Conservation (phyloP, 2,113 vertebrate genomes). For the Tachysurus fulvidraco region DNA sequence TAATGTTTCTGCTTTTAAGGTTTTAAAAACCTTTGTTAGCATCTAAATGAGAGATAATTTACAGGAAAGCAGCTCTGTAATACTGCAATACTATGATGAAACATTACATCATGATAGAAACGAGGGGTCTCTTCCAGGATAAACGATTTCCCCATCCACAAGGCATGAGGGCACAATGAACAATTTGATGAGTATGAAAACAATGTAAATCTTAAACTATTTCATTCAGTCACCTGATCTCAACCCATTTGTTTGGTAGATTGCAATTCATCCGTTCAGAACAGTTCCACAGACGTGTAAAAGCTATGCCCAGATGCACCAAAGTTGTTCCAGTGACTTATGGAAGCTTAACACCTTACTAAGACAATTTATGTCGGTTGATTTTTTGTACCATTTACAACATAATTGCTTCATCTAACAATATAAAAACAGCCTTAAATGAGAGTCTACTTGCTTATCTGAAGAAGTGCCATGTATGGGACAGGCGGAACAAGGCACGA, state of each 20-base stretch:
- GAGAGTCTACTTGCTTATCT: background rate
- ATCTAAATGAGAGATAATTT: background rate
- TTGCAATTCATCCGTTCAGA: background rate
- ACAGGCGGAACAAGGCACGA: slow-evolving; percentile 25
- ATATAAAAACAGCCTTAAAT: slow-evolving; percentile 33
- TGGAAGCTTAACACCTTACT: background rate
- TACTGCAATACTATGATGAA: background rate
- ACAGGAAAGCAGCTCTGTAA: background rate
- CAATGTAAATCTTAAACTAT: background rate
- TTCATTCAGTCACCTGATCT: background rate
- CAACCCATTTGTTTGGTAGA: background rate
- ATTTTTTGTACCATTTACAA: background rate
- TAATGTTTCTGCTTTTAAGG: background rate
- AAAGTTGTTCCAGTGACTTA: background rate
- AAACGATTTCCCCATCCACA: background rate
- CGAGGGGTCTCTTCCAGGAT: background rate
- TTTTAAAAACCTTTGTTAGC: background rate
- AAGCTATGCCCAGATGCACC: background rate
- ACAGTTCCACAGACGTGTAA: background rate
- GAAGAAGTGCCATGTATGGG: slow-evolving; percentile 25
- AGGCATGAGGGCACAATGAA: background rate
- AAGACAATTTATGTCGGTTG: background rate
- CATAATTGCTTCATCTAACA: background rate
- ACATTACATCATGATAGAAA: background rate
- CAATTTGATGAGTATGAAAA: background rate